These are phyloP conservation scores for Callionymus lyra DNA, from an alignment of 2,113 vertebrate species.

Conservation along the genomic window DNA sequence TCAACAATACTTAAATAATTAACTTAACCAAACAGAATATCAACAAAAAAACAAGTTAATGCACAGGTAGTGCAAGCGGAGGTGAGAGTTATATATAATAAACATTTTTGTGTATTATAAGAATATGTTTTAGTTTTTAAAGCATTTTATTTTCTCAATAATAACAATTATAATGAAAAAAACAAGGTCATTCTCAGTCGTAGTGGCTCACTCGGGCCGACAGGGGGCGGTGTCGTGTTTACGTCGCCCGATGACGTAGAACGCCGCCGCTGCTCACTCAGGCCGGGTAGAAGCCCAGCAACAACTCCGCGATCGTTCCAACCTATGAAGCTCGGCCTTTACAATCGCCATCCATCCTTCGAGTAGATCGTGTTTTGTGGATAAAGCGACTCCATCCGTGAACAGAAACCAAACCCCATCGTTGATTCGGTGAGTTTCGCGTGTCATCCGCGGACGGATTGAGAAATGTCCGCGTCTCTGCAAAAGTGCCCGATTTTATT, in stretches of 20 bases:
- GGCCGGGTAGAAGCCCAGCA: conserved; percentile 61
- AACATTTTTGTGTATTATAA: too few relatives aligned
- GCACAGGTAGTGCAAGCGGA: too few relatives aligned
- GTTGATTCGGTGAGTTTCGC: conserved; percentile 59
- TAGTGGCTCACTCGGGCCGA: too few relatives aligned
- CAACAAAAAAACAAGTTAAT: too few relatives aligned
- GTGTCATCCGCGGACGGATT: neutral
- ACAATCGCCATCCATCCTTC: conserved; percentile 70
- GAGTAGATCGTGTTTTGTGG: conserved; percentile 39
- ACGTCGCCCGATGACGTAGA: conserved; percentile 1
- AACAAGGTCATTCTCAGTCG: too few relatives aligned
- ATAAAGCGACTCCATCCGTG: conserved; percentile 38
- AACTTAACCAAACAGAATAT: too few relatives aligned
- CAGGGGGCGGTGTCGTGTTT: neutral
- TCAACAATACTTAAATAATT: too few relatives aligned
- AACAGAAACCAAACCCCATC: conserved; percentile 31
- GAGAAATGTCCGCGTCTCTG: conserved; percentile 23
- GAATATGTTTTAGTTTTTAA: too few relatives aligned
- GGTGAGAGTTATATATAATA: too few relatives aligned
- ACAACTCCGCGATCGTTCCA: conserved; percentile 28
- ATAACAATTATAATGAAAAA: too few relatives aligned
- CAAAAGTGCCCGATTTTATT: conserved; percentile 53
- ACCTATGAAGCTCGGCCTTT: conserved; percentile 47
- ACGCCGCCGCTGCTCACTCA: conserved; percentile 42
- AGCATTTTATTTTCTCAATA: too few relatives aligned